phyloP scores from a whole-genome alignment of 2,797 vertebrate genomes.

The Myotis pilosus region DNA sequence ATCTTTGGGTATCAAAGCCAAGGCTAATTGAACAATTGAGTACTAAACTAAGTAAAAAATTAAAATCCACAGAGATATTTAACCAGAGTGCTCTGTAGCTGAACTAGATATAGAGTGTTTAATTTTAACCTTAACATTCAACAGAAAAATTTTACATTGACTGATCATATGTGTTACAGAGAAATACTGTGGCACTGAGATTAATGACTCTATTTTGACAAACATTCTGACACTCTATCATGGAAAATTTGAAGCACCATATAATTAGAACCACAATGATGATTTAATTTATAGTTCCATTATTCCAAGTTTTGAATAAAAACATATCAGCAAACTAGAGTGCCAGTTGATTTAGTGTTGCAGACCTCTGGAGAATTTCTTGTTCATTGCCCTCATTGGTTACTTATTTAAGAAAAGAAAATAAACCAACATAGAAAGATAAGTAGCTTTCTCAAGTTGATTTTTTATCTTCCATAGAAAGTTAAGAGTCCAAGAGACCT shows the following conservation, averaged over 20 bases:
- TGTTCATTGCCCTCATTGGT: neutral
- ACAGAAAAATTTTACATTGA: neutral
- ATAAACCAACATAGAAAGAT: neutral
- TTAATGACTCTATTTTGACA: neutral
- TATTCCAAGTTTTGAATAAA: constrained; percentile 40
- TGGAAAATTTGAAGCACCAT: neutral
- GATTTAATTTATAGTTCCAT: constrained; percentile 27
- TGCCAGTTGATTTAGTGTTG: constrained; percentile 40
- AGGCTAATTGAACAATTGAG: constrained; percentile 1
- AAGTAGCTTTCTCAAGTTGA: neutral
- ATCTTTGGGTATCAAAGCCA: neutral
- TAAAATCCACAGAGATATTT: neutral
- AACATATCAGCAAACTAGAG: neutral
- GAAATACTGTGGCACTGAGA: neutral
- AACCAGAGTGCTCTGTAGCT: neutral
- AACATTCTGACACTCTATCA: neutral
- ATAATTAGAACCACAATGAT: neutral
- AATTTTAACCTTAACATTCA: neutral
- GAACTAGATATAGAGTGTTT: neutral
- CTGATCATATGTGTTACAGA: neutral
- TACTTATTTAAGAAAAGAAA: neutral
- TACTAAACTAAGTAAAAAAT: neutral
- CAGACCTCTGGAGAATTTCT: neutral
- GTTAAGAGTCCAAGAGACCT: neutral
- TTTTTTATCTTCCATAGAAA: neutral